Conservation (phyloP, 1,140 invertebrate genomes). For the Araneus ventricosus region DNA sequence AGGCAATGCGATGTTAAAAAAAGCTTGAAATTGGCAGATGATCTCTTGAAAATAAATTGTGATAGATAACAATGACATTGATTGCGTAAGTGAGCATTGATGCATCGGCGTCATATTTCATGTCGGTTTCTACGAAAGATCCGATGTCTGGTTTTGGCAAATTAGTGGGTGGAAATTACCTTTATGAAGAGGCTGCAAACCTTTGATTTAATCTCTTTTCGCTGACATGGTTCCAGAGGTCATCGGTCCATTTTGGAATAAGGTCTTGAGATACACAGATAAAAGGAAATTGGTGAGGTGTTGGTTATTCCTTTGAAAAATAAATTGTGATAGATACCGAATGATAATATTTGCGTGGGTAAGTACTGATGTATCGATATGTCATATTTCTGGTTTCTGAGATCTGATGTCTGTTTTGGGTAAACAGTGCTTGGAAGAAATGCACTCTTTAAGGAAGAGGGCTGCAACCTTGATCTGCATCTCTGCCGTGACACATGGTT, state of each 20-base stretch:
- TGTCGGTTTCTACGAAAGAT: not conserved
- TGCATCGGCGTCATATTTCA: conserved; percentile 19
- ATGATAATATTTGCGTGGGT: no score
- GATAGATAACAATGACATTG: no score
- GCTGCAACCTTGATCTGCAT: not conserved
- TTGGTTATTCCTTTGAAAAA: no score
- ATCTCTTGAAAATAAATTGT: no score
- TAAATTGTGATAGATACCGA: no score
- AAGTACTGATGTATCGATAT: conserved; percentile 16
- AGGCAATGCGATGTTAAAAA: no score
- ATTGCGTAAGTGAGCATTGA: conserved; percentile 34
- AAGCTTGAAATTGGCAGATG: no score
- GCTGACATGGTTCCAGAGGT: no score
- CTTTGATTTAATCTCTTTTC: not conserved
- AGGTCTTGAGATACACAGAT: no score
- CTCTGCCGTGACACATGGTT: not conserved
- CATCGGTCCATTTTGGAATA: no score
- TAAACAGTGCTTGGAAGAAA: not conserved
- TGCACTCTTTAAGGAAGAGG: not conserved
- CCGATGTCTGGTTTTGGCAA: conserved; percentile 8
- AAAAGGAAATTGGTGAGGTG: no score
- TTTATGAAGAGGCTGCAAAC: not conserved
- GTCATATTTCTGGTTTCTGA: not conserved
- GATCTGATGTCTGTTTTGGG: not conserved
- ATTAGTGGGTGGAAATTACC: not conserved